Base-by-base conservation (phyloP, 1,140 invertebrate species). In the Uloborus diversus region DNA sequence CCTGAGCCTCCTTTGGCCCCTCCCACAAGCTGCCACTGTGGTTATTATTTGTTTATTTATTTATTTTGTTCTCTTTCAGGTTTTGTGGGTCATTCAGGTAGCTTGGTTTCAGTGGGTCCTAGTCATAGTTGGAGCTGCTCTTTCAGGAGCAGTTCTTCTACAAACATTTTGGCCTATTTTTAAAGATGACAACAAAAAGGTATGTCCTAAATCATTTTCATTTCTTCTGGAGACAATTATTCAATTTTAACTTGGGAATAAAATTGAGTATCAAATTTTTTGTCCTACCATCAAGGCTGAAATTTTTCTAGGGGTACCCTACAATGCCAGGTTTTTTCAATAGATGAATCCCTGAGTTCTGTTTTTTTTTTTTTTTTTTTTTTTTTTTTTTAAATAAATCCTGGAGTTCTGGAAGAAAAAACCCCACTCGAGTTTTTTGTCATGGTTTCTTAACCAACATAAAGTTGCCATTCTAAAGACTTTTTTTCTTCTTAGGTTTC, bases 71-170 rank as follows among this genome's bases (percentile, higher is more conserved):
- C 23, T 57, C 70, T 84, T 85, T 27, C 81, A 90, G 89, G 85
- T 98, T 83, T 87, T 98, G 5, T 98, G 96, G 94, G 92, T 95
- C 0, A 94, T 98, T 80, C 89, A 87, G 32, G 91, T 96, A 9
- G 88, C 88, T 4, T 92, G 92, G 90, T 88, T 98, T 20, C 95
- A 96, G 84, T 98, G 96, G 96, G 83, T 92, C 28, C 88, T 98
- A 49, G 93, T 96, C 0, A 86, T 94, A 51, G 86, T 93, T 78
- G 94, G 93, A 2, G 91, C 94, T 17, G 85, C 92, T 32, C 86
- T 97, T 4, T 97, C 95, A 32, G 96, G 96, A 27, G 91, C 91
- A 47, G 95, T 97, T 25, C 88, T 98, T 20, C 88, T 96, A 28
- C 89, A 92, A 33, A 93, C 94, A 61, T 88, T 98, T 1, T 89